Base-by-base conservation (phyloP, 1,140 invertebrate species). In the Dysdera silvatica region DNA sequence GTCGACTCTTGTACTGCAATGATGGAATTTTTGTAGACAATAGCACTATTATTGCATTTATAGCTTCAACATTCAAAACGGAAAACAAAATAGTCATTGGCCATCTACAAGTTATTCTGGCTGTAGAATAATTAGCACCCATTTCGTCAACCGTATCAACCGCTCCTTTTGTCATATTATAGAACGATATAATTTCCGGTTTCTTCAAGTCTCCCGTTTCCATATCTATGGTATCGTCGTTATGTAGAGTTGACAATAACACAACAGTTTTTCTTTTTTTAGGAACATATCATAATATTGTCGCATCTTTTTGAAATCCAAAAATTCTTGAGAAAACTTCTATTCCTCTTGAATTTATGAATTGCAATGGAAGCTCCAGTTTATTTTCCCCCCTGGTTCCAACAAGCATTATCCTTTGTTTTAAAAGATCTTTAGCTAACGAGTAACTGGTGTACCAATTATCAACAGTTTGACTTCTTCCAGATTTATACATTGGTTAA, bases 61-160 rank as follows among this genome's bases (percentile, higher is more conserved):
- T 31, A 26, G 26, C 58, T 4, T n/a, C 41, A 3, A 67, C 33
- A 48, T 69, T 54, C 16, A 70, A 24, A 20, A 68, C 32, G 31
- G 14, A 37, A 18, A 29, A 67, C 40, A 70, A 70, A 10, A 70
- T 41, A 3, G 35, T 47, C 72, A 75, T 73, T 69, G 77, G 72
- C 77, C 74, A 77, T 26, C 76, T 68, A 20, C 64, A 61, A 16
- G 72, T 75, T 65, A 63, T 71, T 65, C 78, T 63, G 29, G 68
- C 45, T 52, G 57, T 57, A 53, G 72, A 70, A 60, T 73, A 73
- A 14, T 60, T 67, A n/a, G 68, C 67, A 54, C 69, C 72, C 71
- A 80, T 72, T 64, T 79, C 67, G 58, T 80, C 75, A 16, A 79
- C 56, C 7, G 67, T 71, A 64, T 80, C 77, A 3, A 79, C 77